These are phyloP conservation scores for Turritopsis dohrnii DNA, from an alignment of 30 jellyfish, hydroid and myxozoan genomes.

Conservation along the genomic window DNA sequence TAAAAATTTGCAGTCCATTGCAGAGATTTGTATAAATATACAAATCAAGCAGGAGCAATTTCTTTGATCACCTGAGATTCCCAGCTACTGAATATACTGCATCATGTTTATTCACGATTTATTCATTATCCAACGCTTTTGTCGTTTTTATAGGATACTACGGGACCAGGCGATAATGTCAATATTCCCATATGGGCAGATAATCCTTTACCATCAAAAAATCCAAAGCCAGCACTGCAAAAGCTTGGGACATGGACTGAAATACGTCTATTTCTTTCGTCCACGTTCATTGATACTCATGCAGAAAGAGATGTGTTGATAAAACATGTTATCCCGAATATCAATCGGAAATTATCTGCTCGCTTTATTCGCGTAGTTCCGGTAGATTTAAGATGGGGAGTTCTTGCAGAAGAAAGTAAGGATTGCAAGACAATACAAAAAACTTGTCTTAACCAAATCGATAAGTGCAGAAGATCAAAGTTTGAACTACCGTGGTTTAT, in stretches of 20 bases:
- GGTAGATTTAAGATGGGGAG: conserved; percentile 2
- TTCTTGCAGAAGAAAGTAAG: conserved; percentile 2
- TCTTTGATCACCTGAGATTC: no score
- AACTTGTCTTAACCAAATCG: conserved; percentile 3
- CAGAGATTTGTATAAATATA: no score
- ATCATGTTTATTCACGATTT: no score
- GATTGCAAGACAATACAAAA: background rate
- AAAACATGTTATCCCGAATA: background rate
- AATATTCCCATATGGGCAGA: background rate
- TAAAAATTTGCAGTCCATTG: no score
- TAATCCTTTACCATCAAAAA: background rate
- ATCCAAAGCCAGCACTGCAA: background rate
- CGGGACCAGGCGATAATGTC: background rate
- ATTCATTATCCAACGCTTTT: background rate
- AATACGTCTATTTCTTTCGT: conserved; percentile 7
- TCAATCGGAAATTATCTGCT: background rate
- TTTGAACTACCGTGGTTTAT: background rate
- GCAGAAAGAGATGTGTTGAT: conserved; percentile 10
- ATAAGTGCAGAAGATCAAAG: background rate
- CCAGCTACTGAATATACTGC: no score
- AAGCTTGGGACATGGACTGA: conserved; percentile 2
- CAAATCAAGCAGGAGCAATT: no score
- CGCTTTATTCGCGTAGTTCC: conserved; percentile 3
- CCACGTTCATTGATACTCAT: conserved; percentile 5
- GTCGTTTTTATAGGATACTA: background rate